phyloP scores from a whole-genome alignment of 2,113 vertebrate genomes.

The Cephalopholis sonnerati region DNA sequence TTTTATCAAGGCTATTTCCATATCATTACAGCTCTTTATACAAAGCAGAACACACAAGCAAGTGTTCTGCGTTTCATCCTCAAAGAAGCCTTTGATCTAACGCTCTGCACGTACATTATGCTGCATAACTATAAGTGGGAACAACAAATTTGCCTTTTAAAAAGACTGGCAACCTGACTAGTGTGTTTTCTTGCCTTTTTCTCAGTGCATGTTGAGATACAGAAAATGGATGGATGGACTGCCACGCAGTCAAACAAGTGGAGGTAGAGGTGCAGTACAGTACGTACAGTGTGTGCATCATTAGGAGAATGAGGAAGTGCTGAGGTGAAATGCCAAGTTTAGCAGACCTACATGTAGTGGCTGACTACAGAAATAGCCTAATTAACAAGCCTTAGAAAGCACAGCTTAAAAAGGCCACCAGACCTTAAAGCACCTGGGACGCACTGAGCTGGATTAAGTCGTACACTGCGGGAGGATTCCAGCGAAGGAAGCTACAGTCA shows the following conservation, averaged over 20 bases:
- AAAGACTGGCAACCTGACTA: background rate
- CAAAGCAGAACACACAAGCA: constrained; percentile 51
- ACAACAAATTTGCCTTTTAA: constrained; percentile 35
- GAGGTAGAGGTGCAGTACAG: constrained; percentile 14
- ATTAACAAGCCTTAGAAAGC: constrained; percentile 83
- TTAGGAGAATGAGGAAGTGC: constrained; percentile 43
- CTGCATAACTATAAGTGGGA: constrained; percentile 19
- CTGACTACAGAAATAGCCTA: constrained; percentile 82
- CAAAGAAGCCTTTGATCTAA: constrained; percentile 68
- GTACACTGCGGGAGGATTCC: constrained; percentile 62
- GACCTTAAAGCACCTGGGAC: constrained; percentile 78
- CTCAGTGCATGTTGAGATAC: background rate
- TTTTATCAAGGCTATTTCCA: constrained; percentile 49
- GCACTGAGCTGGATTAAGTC: constrained; percentile 82
- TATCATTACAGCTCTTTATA: constrained; percentile 55
- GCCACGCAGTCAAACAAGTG: background rate
- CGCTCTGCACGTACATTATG: constrained; percentile 25
- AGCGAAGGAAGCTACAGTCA: constrained; percentile 57
- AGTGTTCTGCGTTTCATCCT: constrained; percentile 46
- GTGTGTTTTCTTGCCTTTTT: background rate
- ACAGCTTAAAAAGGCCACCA: constrained; percentile 82
- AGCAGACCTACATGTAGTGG: constrained; percentile 69
- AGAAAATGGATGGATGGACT: background rate
- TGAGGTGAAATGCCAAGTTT: constrained; percentile 70
- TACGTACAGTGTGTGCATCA: constrained; percentile 1